Percentiles rank a stretch among this genome's conserved stretches.
Conservation (phyloP, 2,797 vertebrate genomes). For the Telmatherina bonti region DNA sequence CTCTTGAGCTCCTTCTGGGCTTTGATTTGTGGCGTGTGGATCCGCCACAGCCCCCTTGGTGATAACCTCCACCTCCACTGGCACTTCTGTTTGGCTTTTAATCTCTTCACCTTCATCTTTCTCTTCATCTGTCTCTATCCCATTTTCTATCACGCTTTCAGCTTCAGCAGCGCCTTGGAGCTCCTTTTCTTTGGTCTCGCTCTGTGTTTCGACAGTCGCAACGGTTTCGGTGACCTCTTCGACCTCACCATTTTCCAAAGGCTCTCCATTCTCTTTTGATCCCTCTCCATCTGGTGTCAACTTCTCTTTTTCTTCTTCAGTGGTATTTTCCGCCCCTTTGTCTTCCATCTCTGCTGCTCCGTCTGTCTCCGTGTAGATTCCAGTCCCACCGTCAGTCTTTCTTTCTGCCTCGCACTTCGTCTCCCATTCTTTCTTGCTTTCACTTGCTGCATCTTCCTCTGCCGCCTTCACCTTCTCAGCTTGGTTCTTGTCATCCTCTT, state of each 20-base stretch:
- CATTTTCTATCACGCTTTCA: constrained; percentile 63
- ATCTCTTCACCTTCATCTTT: constrained; percentile 34
- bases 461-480: constrained; percentile 24
- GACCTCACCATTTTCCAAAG: constrained; percentile 27
- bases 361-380: constrained; percentile 51
- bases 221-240: constrained; percentile 42
- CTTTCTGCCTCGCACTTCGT: constrained; percentile 37
- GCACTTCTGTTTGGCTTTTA: constrained; percentile 42
- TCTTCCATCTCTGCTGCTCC: constrained; percentile 38
- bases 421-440: constrained; percentile 36
- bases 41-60: constrained; percentile 49
- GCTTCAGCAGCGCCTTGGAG: constrained; percentile 17
- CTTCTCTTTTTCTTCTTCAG: constrained; percentile 26
- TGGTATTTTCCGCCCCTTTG: constrained; percentile 31
- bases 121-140: constrained; percentile 63
- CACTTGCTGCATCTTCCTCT: constrained; percentile 28
- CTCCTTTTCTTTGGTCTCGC: constrained; percentile 60
- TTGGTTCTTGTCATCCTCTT: constrained; percentile 39
- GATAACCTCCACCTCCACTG: constrained; percentile 24
- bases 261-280: constrained; percentile 34
- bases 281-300: constrained; percentile 25
- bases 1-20: constrained; percentile 57
- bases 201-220: constrained; percentile 38
- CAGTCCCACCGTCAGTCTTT: constrained; percentile 49
- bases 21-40: constrained; percentile 46